Evolutionary conservation across 2,797 vertebrate species (phyloP), one percentile per base, ranked within the genome.

Genomic region (Hippocampus kuda): DNA sequence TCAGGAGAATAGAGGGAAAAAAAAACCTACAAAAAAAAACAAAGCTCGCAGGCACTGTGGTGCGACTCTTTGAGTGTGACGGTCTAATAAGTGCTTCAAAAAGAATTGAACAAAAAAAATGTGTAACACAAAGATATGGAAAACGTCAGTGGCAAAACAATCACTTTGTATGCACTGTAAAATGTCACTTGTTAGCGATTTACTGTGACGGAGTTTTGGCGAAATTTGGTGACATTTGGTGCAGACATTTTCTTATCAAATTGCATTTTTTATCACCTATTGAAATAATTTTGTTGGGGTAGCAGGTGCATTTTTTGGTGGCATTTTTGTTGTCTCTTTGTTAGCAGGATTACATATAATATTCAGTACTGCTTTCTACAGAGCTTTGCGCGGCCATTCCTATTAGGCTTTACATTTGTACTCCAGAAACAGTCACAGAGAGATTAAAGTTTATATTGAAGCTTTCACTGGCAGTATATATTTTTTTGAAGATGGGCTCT

Each of bases 41-140:
- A 71, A 83, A 87, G 86, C 88, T 89, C 81, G 87, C 91, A 93
- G 91, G 91, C 91, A 92, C 91, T 92, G 86, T 86, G 81, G 75
- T 78, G 78, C 88, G 87, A 38, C 89, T 87, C 88, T 87, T 83
- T 88, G 86, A 90, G 86, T 86, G 87, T 79, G 86, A 82, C 83
- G 13, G 46, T 62, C 38, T 85, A 80, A 75, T 88, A 91, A 92
- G 89, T 90, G 89, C 91, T 91, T 89, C 79, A 86, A 89, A 89
- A 89, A 90, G 78, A 20, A 79, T 69, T 75, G 75, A 72, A 72
- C 7, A 51, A 82, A 86, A 83, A 83, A 88, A 42, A 70, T 3
- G 59, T 38, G 30, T 18, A 20, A 61, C 59, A 38, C 59, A 61
- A 62, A 68, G 16, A 13, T 16, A 83, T 85, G 83, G 88, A n/a